Base-by-base conservation (phyloP, 37 sponge, comb jelly and placozoan species). In the Spongilla lacustris region DNA sequence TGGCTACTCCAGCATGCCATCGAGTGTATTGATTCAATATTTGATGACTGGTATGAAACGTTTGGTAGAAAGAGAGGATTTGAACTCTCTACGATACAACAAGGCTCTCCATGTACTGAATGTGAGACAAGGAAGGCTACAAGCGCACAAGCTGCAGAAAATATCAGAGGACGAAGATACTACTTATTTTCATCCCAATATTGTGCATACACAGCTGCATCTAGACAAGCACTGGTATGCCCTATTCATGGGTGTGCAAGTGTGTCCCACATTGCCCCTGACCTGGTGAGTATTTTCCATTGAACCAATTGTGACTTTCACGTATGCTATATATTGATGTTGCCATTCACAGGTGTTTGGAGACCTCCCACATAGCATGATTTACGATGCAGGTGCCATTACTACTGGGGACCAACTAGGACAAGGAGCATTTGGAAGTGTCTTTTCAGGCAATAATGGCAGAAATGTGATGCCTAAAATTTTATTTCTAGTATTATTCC, bases 1-100 rank as follows among this genome's bases (percentile, higher is more conserved):
- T 96, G 91, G 91, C 75, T 96, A 3, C 90, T 96, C 0, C 87
- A 87, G 27, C 85, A 85, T n/a, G 87, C 79, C 26, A 81, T 82
- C 6, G 81, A 94, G 66, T 76, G 88, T 0, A 79, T 92, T 3
- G 89, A 92, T 49, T 74, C 86, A 19, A 87, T 97, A 17, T 91
- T 97, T 76, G 93, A 94, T 41, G 96, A 97, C 36, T 97, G 97
- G 97, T 95, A 97, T 50, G 93, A 92, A 17, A 71, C 73, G 35
- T 96, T 96, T 80, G 84, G 84, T 29, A 31, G 68, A 67, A 77
- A 68, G 48, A 81, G 80, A 69, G 85, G 84, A 4, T 83, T 79
- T 22, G 78, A 87, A 0, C 26, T 66, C 21, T 29, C 25, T 35
- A 67, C 28, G 27, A 78, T 80, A 4, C 27, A 69, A 13, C 77